Conservation (phyloP, 1,140 invertebrate species). For the Drosophila insularis region DNA sequence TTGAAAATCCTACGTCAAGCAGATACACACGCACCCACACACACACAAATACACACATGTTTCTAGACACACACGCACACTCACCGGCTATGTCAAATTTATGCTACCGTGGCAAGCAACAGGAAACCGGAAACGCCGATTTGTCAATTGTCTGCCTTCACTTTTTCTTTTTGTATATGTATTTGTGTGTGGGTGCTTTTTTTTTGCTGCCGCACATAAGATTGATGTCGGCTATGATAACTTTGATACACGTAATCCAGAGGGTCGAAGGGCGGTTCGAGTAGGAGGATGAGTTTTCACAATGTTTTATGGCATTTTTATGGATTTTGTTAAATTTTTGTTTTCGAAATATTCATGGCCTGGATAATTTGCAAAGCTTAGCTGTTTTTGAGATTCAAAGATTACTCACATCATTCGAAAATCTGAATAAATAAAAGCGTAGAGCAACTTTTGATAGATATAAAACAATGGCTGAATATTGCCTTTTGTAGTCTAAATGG, state of each 20-base stretch:
- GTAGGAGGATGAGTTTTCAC: background rate
- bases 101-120: conserved; percentile 37
- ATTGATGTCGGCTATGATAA: conserved; percentile 41
- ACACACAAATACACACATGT: background rate
- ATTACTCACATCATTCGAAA: background rate
- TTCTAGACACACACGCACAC: background rate
- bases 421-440: background rate
- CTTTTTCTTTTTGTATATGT: conserved; percentile 2
- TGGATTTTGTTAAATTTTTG: conserved; percentile 16
- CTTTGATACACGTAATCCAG: conserved; percentile 34
- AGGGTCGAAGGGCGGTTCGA: background rate
- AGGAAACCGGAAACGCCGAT: conserved; percentile 52
- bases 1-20: conserved; percentile 25
- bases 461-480: background rate
- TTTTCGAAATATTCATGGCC: conserved; percentile 16
- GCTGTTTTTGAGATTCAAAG: background rate
- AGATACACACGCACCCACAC: background rate
- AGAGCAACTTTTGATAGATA: background rate
- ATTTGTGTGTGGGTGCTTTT: background rate
- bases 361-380: conserved; percentile 7
- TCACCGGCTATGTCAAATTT: conserved; percentile 37
- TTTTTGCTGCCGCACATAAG: conserved; percentile 13
- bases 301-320: conserved; percentile 12
- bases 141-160: conserved; percentile 48
- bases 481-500: background rate